phyloP scores from a whole-genome alignment of 2,888 invertebrate species.

The Ophraella communa region DNA sequence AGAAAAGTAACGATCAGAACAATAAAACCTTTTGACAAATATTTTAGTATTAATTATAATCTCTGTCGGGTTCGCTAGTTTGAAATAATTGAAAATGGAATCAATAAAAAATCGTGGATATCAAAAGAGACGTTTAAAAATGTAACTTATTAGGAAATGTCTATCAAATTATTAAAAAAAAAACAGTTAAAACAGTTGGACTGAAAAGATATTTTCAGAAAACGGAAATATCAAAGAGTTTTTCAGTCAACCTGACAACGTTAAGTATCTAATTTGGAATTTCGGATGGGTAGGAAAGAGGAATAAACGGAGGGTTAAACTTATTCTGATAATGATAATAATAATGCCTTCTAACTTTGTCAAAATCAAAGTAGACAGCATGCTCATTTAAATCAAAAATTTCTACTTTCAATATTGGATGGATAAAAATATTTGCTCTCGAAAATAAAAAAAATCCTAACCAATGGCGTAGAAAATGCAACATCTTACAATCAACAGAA shows the following conservation, averaged over 20 bases:
- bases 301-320: constrained; percentile 13
- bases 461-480: background rate
- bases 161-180: background rate
- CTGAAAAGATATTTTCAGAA: background rate
- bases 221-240: background rate
- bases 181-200: background rate
- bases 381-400: constrained; percentile 16
- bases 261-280: constrained; percentile 13
- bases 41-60: no score
- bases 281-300: background rate
- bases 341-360: constrained; percentile 19
- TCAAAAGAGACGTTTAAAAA: background rate
- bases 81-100: no score
- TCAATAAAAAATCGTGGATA: no score
- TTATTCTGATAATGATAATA: constrained; percentile 23
- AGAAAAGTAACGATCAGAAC: no score
- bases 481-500: no score
- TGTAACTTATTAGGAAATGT: background rate
- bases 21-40: no score
- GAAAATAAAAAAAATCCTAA: background rate
- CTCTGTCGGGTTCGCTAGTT: no score
- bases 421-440: background rate
- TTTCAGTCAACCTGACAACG: background rate
- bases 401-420: constrained; percentile 23
- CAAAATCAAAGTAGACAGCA: constrained; percentile 25